A percentile compares a stretch with the other conserved stretches of the same genome.
These are phyloP conservation scores for Rhinogobius similis DNA, from an alignment of 2,113 vertebrate genomes.

Conservation along the genomic window DNA sequence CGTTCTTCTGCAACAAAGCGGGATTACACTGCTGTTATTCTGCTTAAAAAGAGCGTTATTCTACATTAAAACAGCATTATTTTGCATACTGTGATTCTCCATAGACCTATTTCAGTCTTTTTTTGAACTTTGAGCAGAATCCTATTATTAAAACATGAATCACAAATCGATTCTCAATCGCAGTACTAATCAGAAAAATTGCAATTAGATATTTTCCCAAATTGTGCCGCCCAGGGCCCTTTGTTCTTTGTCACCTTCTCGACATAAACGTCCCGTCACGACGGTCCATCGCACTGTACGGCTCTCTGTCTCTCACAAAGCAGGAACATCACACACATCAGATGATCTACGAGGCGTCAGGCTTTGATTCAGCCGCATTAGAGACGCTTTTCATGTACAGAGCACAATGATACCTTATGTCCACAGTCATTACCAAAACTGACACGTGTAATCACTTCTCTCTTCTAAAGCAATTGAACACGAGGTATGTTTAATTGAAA, in stretches of 20 bases:
- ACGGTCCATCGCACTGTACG: neutral
- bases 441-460: neutral
- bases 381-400: neutral
- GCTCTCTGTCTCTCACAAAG: slow-evolving; percentile 9
- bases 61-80: too few relatives aligned
- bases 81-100: too few relatives aligned
- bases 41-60: too few relatives aligned
- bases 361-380: slow-evolving; percentile 3
- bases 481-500: neutral
- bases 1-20: too few relatives aligned
- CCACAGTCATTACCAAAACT: slow-evolving; percentile 1
- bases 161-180: too few relatives aligned
- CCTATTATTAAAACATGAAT: too few relatives aligned
- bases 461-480: neutral
- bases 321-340: slow-evolving; percentile 5
- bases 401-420: neutral
- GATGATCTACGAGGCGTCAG: slow-evolving; percentile 7
- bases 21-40: too few relatives aligned
- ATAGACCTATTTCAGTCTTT: too few relatives aligned
- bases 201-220: too few relatives aligned
- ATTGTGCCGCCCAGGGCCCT: too few relatives aligned
- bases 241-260: slow-evolving; percentile 63
- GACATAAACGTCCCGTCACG: slow-evolving; percentile 41
- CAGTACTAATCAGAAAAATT: too few relatives aligned
- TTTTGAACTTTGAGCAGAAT: too few relatives aligned